Conservation (phyloP, 2,113 vertebrate genomes). For the Albula glossodonta region DNA sequence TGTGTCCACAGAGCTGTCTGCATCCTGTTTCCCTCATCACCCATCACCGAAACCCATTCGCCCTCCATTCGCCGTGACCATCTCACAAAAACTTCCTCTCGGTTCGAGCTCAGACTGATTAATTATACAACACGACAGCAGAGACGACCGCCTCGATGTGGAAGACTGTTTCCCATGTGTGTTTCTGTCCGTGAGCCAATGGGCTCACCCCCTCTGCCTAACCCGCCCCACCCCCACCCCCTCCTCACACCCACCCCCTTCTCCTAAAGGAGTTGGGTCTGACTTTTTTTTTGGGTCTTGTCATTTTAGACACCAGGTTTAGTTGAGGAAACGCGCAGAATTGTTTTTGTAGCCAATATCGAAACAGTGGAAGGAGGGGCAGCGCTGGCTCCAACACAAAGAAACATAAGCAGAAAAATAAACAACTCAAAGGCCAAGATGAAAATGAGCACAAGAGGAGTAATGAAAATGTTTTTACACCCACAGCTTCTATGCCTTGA, state of each 20-base stretch:
- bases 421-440: background rate
- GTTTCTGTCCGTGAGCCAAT: background rate
- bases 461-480: background rate
- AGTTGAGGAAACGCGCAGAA: background rate
- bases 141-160: background rate
- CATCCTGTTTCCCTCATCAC: background rate
- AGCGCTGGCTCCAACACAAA: background rate
- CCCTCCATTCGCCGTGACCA: background rate
- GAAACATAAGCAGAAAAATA: background rate
- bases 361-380: background rate
- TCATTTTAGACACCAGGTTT: background rate
- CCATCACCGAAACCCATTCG: background rate
- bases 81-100: background rate
- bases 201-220: background rate
- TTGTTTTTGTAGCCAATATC: background rate
- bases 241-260: background rate
- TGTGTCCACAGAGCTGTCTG: background rate
- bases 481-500: too few relatives aligned
- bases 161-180: background rate
- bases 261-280: background rate
- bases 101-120: background rate
- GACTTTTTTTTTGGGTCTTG: background rate
- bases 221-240: too few relatives aligned
- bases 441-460: background rate
- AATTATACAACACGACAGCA: background rate